Percentiles rank a stretch among this genome's conserved stretches.
Evolutionary conservation across 2,113 vertebrate species (phyloP).

Genomic region (Pavo muticus): DNA sequence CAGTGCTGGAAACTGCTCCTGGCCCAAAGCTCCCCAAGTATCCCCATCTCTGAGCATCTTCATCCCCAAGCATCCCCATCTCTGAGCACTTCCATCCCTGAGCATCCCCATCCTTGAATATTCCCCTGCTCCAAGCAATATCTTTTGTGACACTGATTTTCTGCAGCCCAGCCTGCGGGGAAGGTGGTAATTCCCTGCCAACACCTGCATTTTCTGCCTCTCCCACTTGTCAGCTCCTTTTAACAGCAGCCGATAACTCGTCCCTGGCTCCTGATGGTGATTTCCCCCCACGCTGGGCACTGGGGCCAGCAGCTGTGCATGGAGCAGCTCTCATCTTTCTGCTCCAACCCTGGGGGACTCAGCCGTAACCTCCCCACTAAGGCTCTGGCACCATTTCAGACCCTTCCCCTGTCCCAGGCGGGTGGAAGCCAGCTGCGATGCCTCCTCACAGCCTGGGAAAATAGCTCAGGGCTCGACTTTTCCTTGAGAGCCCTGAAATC

Average conservation of each 20-base stretch:
- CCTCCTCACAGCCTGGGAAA: conserved; percentile 85
- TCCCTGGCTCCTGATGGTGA: not conserved
- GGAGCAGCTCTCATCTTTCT: conserved; percentile 70
- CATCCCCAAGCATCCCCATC: not conserved
- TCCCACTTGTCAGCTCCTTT: conserved; percentile 13
- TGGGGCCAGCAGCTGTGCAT: conserved; percentile 74
- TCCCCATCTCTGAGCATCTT: not conserved
- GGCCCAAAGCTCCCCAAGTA: not conserved
- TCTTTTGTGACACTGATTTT: not conserved
- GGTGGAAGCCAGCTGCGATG: conserved; percentile 84
- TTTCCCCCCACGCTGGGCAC: not conserved
- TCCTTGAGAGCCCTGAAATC: conserved; percentile 80
- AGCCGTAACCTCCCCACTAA: conserved; percentile 40
- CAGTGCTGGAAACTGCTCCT: not conserved
- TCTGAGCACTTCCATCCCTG: not conserved
- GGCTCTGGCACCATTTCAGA: conserved; percentile 81
- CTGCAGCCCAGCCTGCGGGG: not conserved
- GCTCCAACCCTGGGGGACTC: conserved; percentile 55
- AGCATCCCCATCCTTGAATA: not conserved
- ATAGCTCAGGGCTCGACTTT: conserved; percentile 62
- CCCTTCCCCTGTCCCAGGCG: conserved; percentile 62
- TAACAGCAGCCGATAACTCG: conserved; percentile 16
- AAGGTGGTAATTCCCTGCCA: not conserved
- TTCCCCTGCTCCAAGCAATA: fast-evolving
- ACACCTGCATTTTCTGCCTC: conserved; percentile 33